These are phyloP conservation scores for Helogale parvula DNA, from an alignment of 2,113 vertebrate genomes.

Conservation along the genomic window DNA sequence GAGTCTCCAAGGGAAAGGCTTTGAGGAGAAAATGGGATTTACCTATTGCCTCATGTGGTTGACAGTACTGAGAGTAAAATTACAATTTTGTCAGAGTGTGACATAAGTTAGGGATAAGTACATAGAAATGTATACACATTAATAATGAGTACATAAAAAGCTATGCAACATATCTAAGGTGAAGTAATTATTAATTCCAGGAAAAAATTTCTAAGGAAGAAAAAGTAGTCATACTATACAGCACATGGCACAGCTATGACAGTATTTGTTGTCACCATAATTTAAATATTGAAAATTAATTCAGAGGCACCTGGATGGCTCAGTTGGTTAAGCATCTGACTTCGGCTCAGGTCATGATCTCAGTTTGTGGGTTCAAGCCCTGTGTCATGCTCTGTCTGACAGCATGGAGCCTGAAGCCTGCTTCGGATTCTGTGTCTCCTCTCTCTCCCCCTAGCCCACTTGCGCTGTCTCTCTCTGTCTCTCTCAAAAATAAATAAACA, in stretches of 20 bases:
- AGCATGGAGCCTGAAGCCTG: too few relatives aligned
- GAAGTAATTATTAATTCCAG: neutral
- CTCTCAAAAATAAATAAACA: too few relatives aligned
- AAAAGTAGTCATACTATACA: neutral
- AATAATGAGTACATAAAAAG: conserved; percentile 18
- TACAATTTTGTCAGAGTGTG: conserved; percentile 16
- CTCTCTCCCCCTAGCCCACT: too few relatives aligned
- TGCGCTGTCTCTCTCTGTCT: too few relatives aligned
- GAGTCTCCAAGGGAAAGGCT: neutral
- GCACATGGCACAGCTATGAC: neutral
- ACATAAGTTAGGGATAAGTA: neutral
- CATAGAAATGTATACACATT: neutral
- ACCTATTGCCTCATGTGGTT: neutral
- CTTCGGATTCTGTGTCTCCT: too few relatives aligned
- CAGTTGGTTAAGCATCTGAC: too few relatives aligned
- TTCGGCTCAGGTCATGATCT: too few relatives aligned
- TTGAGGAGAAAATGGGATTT: neutral
- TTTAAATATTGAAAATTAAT: neutral
- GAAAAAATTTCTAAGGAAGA: neutral
- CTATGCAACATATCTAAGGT: neutral
- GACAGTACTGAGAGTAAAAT: neutral
- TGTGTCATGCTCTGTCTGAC: too few relatives aligned
- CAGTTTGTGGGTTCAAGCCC: too few relatives aligned
- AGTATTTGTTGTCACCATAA: conserved; percentile 26
- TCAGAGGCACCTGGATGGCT: too few relatives aligned